Base-by-base conservation (phyloP, 2,113 vertebrate genomes). In the Lota lota region DNA sequence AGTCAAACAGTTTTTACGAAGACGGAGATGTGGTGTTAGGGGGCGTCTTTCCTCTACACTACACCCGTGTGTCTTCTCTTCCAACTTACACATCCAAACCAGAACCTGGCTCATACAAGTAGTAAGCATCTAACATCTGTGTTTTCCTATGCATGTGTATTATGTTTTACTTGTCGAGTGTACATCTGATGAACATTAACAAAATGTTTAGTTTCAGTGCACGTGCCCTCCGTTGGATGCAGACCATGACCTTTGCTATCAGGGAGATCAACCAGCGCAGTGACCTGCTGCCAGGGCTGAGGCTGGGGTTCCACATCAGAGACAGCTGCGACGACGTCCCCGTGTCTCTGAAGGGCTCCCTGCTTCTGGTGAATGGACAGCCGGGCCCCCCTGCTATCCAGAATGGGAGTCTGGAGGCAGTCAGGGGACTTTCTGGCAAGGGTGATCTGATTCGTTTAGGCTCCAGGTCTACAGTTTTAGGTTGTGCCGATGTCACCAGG, bases 1-100 rank as follows among this genome's bases (percentile, higher is more conserved):
- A 84, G 56, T 73, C 72, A 63, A 61, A 64, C 12, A 85, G 75
- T 60, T 74, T 92, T 33, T 90, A 86, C 58, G 61, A 87, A 66
- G 78, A 82, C 36, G 91, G 91, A 63, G 88, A 92, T 75, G 71
- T 91, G 5, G 81, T 92, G 78, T 67, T 92, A 50, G 89, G 89
- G 28, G 91, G 90, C 1, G 78, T 92, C 61, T 92, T 92, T 56
- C 91, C 91, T 73, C 36, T 92, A 21, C 91, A 92, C 72, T 87
- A 83, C 64, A 90, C 83, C 50, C 85, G 84, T 65, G 57, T 78
- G 24, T 79, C 78, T 14, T 81, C 75, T 70, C 40, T 53, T 51
- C 33, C 22, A 56, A 80, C 83, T 22, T 92, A 83, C 61, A 75
- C 71, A 61, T 70, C 64, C 51, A 88, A 89, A 74, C 90, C 91